These are phyloP conservation scores for Meandrina meandrites DNA, from an alignment of 92 coral and sea anemone genomes.

Conservation along the genomic window DNA sequence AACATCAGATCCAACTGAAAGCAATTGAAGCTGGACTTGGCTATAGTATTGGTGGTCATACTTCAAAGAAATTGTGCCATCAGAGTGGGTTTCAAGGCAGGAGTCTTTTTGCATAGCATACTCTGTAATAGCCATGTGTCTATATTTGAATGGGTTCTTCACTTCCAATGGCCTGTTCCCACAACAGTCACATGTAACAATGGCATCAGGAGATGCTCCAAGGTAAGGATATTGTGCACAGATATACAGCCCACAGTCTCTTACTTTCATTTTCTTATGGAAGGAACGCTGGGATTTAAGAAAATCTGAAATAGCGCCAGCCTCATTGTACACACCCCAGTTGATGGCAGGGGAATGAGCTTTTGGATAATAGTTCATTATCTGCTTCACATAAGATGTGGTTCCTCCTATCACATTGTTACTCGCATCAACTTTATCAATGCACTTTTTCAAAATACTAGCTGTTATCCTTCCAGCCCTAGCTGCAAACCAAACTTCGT, in stretches of 20 bases:
- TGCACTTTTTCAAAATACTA: conserved; percentile 29
- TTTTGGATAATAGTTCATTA: conserved; percentile 43
- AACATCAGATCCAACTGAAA: conserved; percentile 21
- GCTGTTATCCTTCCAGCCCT: conserved; percentile 42
- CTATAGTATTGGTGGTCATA: conserved; percentile 35
- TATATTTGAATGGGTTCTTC: conserved; percentile 40
- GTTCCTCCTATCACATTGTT: conserved; percentile 29
- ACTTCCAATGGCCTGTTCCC: conserved; percentile 40
- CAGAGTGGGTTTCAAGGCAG: conserved; percentile 27
- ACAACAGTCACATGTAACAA: conserved; percentile 37
- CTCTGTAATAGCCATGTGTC: conserved; percentile 17
- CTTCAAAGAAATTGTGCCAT: conserved; percentile 31
- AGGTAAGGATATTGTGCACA: conserved; percentile 41
- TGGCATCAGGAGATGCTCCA: conserved; percentile 49
- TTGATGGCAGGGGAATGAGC: conserved; percentile 37
- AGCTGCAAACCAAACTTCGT: conserved; percentile 30
- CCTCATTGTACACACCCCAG: conserved; percentile 30
- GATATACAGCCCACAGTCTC: conserved; percentile 18
- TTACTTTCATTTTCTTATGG: conserved; percentile 10
- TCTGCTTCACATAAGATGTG: conserved; percentile 34
- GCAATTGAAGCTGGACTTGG: no score
- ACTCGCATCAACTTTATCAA: conserved; percentile 32
- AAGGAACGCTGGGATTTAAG: background rate
- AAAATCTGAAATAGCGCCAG: conserved; percentile 19
- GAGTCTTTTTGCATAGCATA: conserved; percentile 31